A percentile compares a stretch with the other conserved stretches of the same genome.
phyloP scores from a whole-genome alignment of 1,140 invertebrate genomes.

The Zaprionus ornatus region DNA sequence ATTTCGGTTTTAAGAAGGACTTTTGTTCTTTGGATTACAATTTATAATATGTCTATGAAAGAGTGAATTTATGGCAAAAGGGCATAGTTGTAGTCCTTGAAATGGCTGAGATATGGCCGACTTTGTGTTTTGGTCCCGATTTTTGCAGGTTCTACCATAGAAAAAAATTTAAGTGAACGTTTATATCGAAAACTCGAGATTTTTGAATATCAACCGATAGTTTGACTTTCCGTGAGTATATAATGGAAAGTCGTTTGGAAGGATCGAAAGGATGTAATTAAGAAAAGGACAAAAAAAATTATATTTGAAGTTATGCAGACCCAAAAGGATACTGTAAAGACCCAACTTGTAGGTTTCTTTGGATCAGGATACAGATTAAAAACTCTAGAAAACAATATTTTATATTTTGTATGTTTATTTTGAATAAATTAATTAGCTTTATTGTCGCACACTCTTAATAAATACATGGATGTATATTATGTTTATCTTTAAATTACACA shows the following conservation, averaged over 20 bases:
- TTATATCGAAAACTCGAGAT: neutral
- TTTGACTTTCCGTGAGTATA: neutral
- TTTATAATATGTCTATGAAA: too few relatives aligned
- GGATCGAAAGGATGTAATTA: neutral
- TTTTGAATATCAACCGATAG: neutral
- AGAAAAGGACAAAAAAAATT: too few relatives aligned
- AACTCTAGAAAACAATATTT: neutral
- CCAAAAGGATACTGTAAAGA: too few relatives aligned
- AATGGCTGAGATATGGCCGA: neutral
- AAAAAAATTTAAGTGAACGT: neutral
- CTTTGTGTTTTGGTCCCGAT: neutral
- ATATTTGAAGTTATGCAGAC: too few relatives aligned
- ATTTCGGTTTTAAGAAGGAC: neutral
- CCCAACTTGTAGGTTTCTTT: too few relatives aligned
- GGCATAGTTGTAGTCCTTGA: neutral
- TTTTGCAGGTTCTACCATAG: neutral
- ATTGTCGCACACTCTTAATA: conserved; percentile 83
- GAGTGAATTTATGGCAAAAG: neutral
- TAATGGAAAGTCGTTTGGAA: neutral
- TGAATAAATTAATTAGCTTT: conserved; percentile 83
- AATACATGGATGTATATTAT: conserved; percentile 43
- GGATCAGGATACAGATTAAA: neutral
- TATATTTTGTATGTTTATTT: conserved; percentile 21
- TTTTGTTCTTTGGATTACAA: neutral
- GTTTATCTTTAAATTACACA: conserved; percentile 70